Conservation (phyloP, 2,888 invertebrate genomes). For the Apamea monoglypha region DNA sequence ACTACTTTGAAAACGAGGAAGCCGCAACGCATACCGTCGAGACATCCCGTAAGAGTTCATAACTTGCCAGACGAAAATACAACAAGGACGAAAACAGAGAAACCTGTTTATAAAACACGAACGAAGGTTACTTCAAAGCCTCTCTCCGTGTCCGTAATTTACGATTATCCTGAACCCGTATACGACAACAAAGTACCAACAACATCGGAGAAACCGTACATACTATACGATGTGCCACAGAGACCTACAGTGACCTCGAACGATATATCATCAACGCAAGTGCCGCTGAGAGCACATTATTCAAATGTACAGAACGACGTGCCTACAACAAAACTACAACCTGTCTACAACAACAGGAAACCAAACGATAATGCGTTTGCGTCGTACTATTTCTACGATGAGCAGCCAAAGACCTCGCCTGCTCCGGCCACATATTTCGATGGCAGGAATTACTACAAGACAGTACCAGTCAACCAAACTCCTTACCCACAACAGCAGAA, state of each 20-base stretch:
- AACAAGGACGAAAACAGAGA: constrained; percentile 84
- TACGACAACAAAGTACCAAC: constrained; percentile 85
- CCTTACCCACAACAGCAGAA: constrained; percentile 79
- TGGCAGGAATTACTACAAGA: constrained; percentile 86
- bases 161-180: constrained; percentile 86
- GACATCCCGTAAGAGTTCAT: constrained; percentile 85
- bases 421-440: constrained; percentile 88
- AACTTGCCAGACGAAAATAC: constrained; percentile 83
- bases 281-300: constrained; percentile 91
- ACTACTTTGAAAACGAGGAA: constrained; percentile 83
- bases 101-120: constrained; percentile 85
- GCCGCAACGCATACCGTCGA: constrained; percentile 84
- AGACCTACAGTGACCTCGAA: constrained; percentile 79
- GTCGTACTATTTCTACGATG: constrained; percentile 93
- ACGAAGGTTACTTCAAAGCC: constrained; percentile 89
- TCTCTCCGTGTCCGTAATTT: constrained; percentile 86
- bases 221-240: constrained; percentile 88
- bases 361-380: constrained; percentile 87
- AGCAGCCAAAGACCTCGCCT: constrained; percentile 90
- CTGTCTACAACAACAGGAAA: constrained; percentile 85
- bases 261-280: constrained; percentile 90
- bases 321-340: constrained; percentile 89
- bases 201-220: constrained; percentile 87
- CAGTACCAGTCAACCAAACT: constrained; percentile 77
- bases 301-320: constrained; percentile 89